Conservation (phyloP, 2,113 vertebrate species). For the Oostethus manadensis region DNA sequence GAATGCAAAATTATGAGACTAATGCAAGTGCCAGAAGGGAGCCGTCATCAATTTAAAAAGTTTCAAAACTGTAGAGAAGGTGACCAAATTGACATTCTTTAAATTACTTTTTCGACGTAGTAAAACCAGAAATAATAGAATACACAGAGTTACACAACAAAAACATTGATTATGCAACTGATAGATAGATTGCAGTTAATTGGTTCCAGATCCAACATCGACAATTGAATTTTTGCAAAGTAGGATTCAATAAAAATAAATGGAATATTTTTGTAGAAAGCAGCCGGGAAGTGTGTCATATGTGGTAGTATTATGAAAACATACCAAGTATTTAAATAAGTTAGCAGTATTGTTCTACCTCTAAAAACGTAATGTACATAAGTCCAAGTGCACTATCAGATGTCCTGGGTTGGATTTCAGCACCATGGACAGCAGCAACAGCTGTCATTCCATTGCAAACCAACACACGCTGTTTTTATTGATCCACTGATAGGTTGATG, state of each 20-base stretch:
- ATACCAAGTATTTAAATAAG: too few species aligned
- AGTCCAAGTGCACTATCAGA: neutral
- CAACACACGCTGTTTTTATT: neutral
- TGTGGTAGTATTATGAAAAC: too few species aligned
- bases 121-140: too few species aligned
- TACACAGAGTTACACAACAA: too few species aligned
- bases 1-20: slow-evolving; percentile 42
- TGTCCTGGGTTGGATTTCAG: slow-evolving; percentile 41
- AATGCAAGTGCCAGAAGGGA: slow-evolving; percentile 51
- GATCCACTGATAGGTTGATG: neutral
- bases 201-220: too few species aligned
- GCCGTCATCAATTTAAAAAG: slow-evolving; percentile 38
- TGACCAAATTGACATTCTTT: slow-evolving; percentile 11
- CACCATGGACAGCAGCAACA: slow-evolving; percentile 50
- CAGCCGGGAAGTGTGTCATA: too few species aligned
- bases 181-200: too few species aligned
- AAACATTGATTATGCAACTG: too few species aligned
- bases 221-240: too few species aligned
- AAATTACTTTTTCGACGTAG: slow-evolving; percentile 1
- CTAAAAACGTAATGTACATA: neutral
- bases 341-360: neutral
- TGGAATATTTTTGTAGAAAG: too few species aligned
- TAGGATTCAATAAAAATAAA: too few species aligned
- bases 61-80: slow-evolving; percentile 20
- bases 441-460: too few species aligned